Percentiles rank a stretch among this genome's conserved stretches.
Evolutionary conservation across 2,888 invertebrate species (phyloP).

Genomic region (Epiperipatus broadwayi): DNA sequence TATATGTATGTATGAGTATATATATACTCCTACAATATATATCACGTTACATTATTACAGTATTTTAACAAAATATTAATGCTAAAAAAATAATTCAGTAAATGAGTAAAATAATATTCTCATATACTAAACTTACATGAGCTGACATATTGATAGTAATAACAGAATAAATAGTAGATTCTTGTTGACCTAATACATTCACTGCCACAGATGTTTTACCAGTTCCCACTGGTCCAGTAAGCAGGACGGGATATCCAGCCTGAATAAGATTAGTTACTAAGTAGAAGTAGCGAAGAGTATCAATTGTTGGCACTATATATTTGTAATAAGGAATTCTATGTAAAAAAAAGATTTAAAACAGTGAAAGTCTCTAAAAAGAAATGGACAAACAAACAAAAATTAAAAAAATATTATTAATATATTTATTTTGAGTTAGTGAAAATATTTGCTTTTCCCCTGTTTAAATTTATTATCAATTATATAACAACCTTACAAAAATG

Average conservation of each 20-base stretch:
- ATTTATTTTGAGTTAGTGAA: no score
- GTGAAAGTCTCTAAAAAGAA: background rate
- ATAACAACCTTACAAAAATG: no score
- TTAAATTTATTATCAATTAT: no score
- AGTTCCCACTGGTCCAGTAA: slow-evolving; percentile 69
- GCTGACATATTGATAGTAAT: slow-evolving; percentile 71
- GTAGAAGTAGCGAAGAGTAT: slow-evolving; percentile 62
- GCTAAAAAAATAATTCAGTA: no score
- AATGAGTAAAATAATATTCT: slow-evolving; percentile 9
- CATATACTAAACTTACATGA: slow-evolving; percentile 40
- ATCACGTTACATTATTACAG: no score
- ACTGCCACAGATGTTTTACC: slow-evolving; percentile 56
- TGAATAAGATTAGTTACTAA: slow-evolving; percentile 45
- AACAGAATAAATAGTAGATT: slow-evolving; percentile 39
- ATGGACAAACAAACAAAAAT: no score
- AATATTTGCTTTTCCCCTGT: no score
- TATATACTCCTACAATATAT: no score
- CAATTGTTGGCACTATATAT: slow-evolving; percentile 67
- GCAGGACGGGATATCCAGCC: slow-evolving; percentile 46
- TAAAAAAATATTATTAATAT: no score
- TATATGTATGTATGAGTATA: no score
- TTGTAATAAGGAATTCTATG: slow-evolving; percentile 54
- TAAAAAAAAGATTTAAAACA: slow-evolving; percentile 18
- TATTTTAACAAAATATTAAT: no score
- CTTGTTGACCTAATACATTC: slow-evolving; percentile 41